A percentile compares a stretch with the other conserved stretches of the same genome.
Conservation (phyloP, 2,888 invertebrate genomes). For the Harpalus rufipes region DNA sequence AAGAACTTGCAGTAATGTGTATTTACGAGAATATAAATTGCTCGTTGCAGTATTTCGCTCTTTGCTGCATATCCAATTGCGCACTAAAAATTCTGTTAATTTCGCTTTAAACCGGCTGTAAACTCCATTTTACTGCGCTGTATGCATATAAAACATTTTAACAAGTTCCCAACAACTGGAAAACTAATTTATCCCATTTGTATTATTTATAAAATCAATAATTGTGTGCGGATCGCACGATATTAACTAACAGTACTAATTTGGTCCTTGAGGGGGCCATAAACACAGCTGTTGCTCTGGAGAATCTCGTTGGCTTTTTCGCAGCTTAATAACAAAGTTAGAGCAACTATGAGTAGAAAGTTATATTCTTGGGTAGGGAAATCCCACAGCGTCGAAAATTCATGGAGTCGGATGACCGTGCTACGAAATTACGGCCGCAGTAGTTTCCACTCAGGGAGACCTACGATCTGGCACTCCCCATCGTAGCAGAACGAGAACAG, state of each 20-base stretch:
- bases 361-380: slow-evolving; percentile 54
- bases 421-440: background rate
- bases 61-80: slow-evolving; percentile 2
- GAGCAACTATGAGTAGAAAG: slow-evolving; percentile 60
- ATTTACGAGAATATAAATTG: background rate
- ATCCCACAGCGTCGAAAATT: slow-evolving; percentile 58
- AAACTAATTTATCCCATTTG: background rate
- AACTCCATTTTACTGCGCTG: background rate
- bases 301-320: slow-evolving; percentile 52
- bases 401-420: slow-evolving; percentile 23
- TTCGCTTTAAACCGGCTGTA: slow-evolving; percentile 1
- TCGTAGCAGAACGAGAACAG: too few relatives aligned
- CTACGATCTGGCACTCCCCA: background rate
- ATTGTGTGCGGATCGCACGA: background rate
- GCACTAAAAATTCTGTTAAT: slow-evolving; percentile 6
- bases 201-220: slow-evolving; percentile 29
- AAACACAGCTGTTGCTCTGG: slow-evolving; percentile 33
- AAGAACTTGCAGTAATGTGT: background rate
- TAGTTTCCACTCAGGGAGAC: background rate
- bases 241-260: slow-evolving; percentile 10
- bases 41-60: background rate
- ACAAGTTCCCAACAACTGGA: slow-evolving; percentile 6
- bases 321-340: slow-evolving; percentile 62
- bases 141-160: slow-evolving; percentile 19
- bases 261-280: background rate